These are phyloP conservation scores for Bombus superbus DNA, from an alignment of 1,140 invertebrate species.

Conservation along the genomic window DNA sequence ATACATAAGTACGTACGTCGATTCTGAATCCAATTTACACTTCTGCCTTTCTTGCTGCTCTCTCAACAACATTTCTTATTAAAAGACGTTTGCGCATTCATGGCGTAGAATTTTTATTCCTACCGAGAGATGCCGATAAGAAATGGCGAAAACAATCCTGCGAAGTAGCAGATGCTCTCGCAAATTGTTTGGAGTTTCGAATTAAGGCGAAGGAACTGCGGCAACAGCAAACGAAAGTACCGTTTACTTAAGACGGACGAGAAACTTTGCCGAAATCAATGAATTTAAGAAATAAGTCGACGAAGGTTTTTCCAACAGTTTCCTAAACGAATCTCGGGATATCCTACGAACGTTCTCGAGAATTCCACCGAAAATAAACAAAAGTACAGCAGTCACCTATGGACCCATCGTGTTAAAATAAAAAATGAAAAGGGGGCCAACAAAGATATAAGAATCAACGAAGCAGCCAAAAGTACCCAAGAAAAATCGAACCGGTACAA, in stretches of 20 bases:
- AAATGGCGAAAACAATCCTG: neutral
- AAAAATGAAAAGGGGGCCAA: too few relatives aligned
- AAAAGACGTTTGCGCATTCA: neutral
- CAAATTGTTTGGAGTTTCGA: neutral
- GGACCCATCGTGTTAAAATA: too few relatives aligned
- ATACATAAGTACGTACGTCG: neutral
- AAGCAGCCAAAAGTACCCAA: too few relatives aligned
- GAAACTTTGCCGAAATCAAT: neutral
- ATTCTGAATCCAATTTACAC: neutral
- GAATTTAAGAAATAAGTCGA: neutral
- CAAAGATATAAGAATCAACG: too few relatives aligned
- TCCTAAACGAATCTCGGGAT: too few relatives aligned
- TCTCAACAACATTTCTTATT: neutral
- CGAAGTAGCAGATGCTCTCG: neutral
- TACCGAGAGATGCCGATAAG: neutral
- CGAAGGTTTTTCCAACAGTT: too few relatives aligned
- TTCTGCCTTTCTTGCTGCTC: neutral
- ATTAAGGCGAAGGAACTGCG: neutral
- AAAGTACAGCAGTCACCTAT: neutral
- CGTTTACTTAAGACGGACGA: neutral
- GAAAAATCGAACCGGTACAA: too few relatives aligned
- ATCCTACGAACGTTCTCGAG: neutral
- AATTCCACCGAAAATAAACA: neutral
- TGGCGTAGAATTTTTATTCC: neutral
- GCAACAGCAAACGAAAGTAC: neutral